Base-by-base conservation (phyloP, 2,888 invertebrate genomes). In the Heteropelma amictum region DNA sequence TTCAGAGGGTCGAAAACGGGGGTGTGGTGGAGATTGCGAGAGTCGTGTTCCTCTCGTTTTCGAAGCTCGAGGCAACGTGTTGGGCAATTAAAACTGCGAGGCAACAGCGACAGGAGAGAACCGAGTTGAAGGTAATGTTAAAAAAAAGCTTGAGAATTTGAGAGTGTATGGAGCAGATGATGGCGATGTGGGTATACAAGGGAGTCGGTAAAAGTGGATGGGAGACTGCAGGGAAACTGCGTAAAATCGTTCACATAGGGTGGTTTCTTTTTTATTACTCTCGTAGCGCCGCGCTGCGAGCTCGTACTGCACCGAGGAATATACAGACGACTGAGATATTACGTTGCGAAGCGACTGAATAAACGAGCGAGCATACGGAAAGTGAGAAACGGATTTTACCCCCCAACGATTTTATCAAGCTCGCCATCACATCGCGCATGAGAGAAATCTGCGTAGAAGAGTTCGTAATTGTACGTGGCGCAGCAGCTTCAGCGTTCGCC, bases 51-150 rank as follows among this genome's bases (percentile, higher is more conserved):
- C 19, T 14, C 14, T 10, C 21, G 17, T 26, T 6, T 3, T 38
- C 35, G 38, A 40, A 49, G 56, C 56, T 49, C 28, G 21, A 38
- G 58, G 65, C 77, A 71, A 72, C 56, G 70, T 68, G 77, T 67
- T 78, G 74, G 81, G 82, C 82, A 81, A 82, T 82, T 82, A 81
- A 81, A 77, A 80, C 68, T 51, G 60, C 47, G 73, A 75, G 56
- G 70, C 79, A 42, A 61, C 64, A 53, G 21, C 49, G 67, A 35
- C 38, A 51, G 28, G 30, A 23, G 33, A 40, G 12, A 6, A 1
- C 10, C 10, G 21, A 35, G 54, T 67, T 53, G 70, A 56, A 61
- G 33, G 65, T 54, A 63, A 64, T 56, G 51, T 63, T 26, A 42
- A 60, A 71, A 76, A 72, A 76, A 72, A 73, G 69, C 17, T 49